Evolutionary conservation across 2,888 invertebrate species (phyloP), one percentile per base, ranked within the genome.

Genomic region (Andrena chrysosceles): DNA sequence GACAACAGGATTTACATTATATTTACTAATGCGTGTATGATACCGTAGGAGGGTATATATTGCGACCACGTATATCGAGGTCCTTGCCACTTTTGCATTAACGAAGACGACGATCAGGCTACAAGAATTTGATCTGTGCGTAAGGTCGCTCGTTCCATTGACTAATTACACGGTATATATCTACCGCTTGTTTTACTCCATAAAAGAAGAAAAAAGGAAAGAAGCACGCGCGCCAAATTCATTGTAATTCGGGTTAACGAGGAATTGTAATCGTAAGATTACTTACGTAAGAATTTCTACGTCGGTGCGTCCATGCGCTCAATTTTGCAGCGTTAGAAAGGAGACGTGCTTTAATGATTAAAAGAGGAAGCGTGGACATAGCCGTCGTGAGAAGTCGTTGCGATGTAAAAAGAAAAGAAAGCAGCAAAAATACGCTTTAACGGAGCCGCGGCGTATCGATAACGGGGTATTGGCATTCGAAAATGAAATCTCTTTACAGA

Each of bases 21-120:
- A 77, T 77, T 86, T 87, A 83, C 78, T 83, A 72, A 80, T 74
- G 87, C 87, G 85, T 85, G 87, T 87, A 81, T 67, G 71, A 81
- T 83, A 87, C 59, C 69, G 83, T 78, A 83, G 75, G 75, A 10
- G 35, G 35, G 71, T 52, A 70, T 75, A 69, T 70, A 76, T 67
- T 66, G 62, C n/a, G 64, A 35, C 35, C 10, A 62, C 69, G 66
- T 69, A 71, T 70, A 83, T 71, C 35, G 49, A 70, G 63, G 29
- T 75, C 52, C 31, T 77, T 70, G 75, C 79, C 83, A 72, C 63
- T 75, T 73, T 83, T 48, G 69, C 66, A 81, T 71, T 68, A 49
- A 67, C 59, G 49, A 69, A 56, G 23, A 59, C 49, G 49, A 72
- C 29, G 31, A 59, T 68, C 77, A 20, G 59, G 69, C 70, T 70